Evolutionary conservation across 2,797 vertebrate genomes (phyloP).

Genomic region (Neopelma chrysocephalum): DNA sequence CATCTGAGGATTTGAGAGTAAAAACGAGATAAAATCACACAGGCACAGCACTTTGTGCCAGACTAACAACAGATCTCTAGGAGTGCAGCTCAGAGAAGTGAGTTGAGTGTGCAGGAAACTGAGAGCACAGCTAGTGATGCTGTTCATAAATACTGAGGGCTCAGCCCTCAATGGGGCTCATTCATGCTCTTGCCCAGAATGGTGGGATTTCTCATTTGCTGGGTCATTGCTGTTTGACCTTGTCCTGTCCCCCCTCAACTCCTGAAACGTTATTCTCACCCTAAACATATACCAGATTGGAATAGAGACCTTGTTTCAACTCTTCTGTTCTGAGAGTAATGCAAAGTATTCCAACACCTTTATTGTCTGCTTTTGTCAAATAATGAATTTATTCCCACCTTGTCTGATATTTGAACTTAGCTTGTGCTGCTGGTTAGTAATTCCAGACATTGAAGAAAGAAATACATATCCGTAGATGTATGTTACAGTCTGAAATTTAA

Average conservation of each 20-base stretch:
- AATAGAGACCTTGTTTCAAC: slow-evolving; percentile 17
- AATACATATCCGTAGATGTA: slow-evolving; percentile 60
- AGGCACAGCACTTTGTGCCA: neutral
- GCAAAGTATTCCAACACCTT: neutral
- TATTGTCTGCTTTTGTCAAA: slow-evolving; percentile 14
- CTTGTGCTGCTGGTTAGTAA: slow-evolving; percentile 62
- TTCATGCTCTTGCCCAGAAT: neutral
- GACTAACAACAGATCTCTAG: neutral
- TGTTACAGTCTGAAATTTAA: slow-evolving; percentile 76
- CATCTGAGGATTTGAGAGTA: slow-evolving; percentile 7
- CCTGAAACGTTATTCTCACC: neutral
- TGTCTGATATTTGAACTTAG: slow-evolving; percentile 48
- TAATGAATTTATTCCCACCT: slow-evolving; percentile 43
- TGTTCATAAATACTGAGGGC: neutral
- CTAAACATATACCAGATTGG: neutral
- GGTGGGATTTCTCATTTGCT: neutral
- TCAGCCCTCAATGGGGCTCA: neutral
- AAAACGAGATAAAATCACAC: neutral
- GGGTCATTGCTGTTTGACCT: neutral
- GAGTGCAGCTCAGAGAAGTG: neutral
- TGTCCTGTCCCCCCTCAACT: neutral
- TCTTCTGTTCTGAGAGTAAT: neutral
- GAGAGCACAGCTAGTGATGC: neutral
- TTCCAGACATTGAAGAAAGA: slow-evolving; percentile 71
- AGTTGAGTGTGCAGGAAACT: neutral